Percentiles rank a stretch among this genome's conserved stretches.
phyloP scores from a whole-genome alignment of 2,113 vertebrate genomes.

The Brienomyrus brachyistius region DNA sequence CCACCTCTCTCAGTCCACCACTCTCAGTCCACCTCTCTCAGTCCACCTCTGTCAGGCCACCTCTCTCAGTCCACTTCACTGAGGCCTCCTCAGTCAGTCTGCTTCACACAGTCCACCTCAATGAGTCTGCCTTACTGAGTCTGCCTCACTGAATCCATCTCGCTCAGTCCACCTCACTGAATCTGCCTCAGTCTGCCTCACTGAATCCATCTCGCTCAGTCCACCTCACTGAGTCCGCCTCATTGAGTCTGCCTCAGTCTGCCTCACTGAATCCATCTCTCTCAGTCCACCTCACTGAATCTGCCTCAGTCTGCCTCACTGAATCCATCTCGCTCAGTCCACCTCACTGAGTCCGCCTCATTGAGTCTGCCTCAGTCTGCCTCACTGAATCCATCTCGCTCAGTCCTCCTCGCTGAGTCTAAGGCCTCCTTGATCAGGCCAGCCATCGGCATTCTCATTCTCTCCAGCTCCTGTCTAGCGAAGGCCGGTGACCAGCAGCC shows the following conservation, averaged over 20 bases:
- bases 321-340: slow-evolving; percentile 2
- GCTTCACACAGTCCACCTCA: not conserved
- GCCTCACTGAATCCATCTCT: not conserved
- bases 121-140: not conserved
- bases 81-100: no score
- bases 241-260: not conserved
- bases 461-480: not conserved
- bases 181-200: not conserved
- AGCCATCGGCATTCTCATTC: not conserved
- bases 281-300: slow-evolving; percentile 5
- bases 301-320: not conserved
- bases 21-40: not conserved
- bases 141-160: not conserved
- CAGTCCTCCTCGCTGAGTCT: not conserved
- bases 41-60: slow-evolving; percentile 18
- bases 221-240: no score
- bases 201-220: no score
- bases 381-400: not conserved
- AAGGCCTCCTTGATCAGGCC: no score
- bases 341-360: not conserved
- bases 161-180: not conserved
- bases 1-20: not conserved
- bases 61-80: no score
- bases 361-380: not conserved
- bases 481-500: not conserved